Percentiles rank a stretch among this genome's conserved stretches.
These are phyloP conservation scores for Heteronetta atricapilla DNA, from an alignment of 2,113 vertebrate species.

Conservation along the genomic window DNA sequence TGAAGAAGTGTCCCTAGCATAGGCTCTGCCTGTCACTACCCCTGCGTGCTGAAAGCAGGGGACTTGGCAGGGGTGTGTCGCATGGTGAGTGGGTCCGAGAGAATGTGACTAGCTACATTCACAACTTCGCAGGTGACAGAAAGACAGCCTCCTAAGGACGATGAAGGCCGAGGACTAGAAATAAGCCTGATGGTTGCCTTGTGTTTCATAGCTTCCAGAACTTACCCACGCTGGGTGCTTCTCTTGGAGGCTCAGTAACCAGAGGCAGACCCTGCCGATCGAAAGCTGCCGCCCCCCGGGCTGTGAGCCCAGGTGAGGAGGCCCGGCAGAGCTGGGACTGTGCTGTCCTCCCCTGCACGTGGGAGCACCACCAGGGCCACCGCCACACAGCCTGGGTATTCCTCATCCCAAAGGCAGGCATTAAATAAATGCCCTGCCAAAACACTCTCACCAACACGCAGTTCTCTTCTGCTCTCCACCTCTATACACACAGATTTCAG, in stretches of 20 bases:
- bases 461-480: neutral
- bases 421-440: neutral
- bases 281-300: neutral
- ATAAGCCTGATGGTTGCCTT: neutral
- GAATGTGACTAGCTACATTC: neutral
- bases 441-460: neutral
- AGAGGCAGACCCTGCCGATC: neutral
- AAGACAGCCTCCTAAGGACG: neutral
- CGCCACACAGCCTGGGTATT: neutral
- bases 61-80: neutral
- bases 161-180: neutral
- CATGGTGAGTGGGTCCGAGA: neutral
- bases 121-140: neutral
- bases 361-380: neutral
- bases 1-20: neutral
- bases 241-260: neutral
- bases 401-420: neutral
- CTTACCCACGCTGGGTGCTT: neutral
- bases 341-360: rapidly evolving
- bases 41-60: neutral
- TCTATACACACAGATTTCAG: neutral
- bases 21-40: neutral
- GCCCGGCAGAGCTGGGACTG: neutral
- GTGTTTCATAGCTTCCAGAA: neutral
- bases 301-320: neutral